These are phyloP conservation scores for Zenarchopterus dispar DNA, from an alignment of 2,797 vertebrate genomes.

Conservation along the genomic window DNA sequence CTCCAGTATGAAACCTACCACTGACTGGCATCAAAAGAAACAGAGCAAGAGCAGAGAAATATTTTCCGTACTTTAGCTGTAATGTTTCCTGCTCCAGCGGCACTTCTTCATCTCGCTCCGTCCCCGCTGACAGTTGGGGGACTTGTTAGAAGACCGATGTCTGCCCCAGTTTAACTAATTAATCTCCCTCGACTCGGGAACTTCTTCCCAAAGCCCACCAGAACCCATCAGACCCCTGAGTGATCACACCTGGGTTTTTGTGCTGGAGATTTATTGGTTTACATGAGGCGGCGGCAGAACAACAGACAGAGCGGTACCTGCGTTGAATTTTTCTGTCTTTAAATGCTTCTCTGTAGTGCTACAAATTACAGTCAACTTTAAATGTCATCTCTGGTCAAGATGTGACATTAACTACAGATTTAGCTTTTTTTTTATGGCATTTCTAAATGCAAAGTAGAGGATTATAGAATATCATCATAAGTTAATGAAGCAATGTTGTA, in stretches of 20 bases:
- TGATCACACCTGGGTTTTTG: conserved; percentile 53
- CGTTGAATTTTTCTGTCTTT: conserved; percentile 1
- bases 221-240: conserved; percentile 42
- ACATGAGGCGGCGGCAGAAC: conserved; percentile 39
- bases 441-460: no score
- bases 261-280: conserved; percentile 46
- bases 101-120: conserved; percentile 46
- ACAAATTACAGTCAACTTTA: background rate
- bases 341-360: background rate
- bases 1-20: conserved; percentile 11
- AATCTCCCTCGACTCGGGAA: conserved; percentile 55
- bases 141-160: conserved; percentile 73
- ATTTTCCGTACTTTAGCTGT: conserved; percentile 11
- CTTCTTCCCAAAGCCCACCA: no score
- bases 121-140: conserved; percentile 43
- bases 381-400: background rate
- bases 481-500: no score
- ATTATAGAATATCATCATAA: no score
- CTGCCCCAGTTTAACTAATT: conserved; percentile 80
- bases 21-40: conserved; percentile 7
- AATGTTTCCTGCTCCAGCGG: conserved; percentile 38
- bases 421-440: background rate
- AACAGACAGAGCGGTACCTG: conserved; percentile 8
- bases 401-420: background rate
- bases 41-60: background rate